These are phyloP conservation scores for Hypomecis punctinalis DNA, from an alignment of 2,888 invertebrate species.

Conservation along the genomic window DNA sequence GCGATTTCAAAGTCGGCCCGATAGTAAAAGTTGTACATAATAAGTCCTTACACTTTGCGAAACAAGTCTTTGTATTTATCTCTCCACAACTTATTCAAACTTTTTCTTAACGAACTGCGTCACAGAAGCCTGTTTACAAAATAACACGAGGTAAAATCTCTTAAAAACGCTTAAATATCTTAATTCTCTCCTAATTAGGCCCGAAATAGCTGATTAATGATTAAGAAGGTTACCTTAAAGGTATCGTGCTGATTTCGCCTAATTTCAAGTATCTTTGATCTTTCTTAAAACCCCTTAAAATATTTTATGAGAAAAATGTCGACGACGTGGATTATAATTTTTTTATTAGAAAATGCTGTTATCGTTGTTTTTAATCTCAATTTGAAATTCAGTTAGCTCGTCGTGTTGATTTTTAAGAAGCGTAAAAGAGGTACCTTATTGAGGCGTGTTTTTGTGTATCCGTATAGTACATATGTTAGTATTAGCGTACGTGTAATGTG, in stretches of 20 bases:
- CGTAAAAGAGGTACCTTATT: too few relatives aligned
- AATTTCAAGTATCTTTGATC: conserved; percentile 31
- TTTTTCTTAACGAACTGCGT: conserved; percentile 1
- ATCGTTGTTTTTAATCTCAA: neutral
- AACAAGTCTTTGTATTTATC: too few relatives aligned
- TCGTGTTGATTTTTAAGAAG: too few relatives aligned
- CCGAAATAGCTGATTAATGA: conserved; percentile 19
- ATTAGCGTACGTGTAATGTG: too few relatives aligned
- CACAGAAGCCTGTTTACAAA: neutral
- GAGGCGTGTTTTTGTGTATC: too few relatives aligned
- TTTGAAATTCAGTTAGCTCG: neutral
- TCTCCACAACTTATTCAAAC: neutral
- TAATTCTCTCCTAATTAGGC: conserved; percentile 13
- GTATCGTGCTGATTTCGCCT: conserved; percentile 29
- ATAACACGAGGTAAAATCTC: conserved; percentile 7
- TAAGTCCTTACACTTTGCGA: too few relatives aligned
- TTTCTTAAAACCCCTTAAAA: conserved; percentile 18
- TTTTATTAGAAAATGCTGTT: neutral
- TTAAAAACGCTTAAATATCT: conserved; percentile 20
- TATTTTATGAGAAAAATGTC: conserved; percentile 5
- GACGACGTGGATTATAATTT: conserved; percentile 7
- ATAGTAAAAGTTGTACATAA: too few relatives aligned
- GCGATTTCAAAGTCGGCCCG: too few relatives aligned
- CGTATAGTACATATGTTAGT: too few relatives aligned
- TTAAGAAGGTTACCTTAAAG: conserved; percentile 22